These are phyloP conservation scores for Chloroceryle aenea DNA, from an alignment of 2,113 vertebrate species.

Conservation along the genomic window DNA sequence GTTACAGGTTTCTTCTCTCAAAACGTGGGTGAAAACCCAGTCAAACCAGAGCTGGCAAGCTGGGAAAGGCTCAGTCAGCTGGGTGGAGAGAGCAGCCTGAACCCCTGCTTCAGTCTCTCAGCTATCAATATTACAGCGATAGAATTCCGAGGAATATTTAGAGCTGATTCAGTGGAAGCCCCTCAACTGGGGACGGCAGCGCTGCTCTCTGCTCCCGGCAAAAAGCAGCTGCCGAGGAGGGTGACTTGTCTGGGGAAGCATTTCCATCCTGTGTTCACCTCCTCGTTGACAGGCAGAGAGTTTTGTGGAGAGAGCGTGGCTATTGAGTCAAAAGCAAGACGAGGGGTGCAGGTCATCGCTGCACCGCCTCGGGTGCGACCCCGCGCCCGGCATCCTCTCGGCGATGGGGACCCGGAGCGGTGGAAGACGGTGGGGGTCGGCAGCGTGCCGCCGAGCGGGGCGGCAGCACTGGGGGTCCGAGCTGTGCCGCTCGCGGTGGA, in stretches of 20 bases:
- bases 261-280: neutral
- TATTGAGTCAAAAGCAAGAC: neutral
- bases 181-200: neutral
- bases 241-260: neutral
- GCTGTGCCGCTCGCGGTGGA: neutral
- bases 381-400: accelerated
- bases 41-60: neutral
- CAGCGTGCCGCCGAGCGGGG: too few species aligned
- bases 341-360: accelerated
- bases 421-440: accelerated
- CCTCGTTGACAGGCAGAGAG: accelerated
- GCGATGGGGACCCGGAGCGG: neutral
- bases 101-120: neutral
- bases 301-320: neutral
- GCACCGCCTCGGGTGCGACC: too few species aligned
- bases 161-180: neutral
- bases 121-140: neutral
- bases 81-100: neutral
- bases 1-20: neutral
- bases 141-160: neutral
- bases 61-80: neutral
- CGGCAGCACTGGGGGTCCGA: neutral
- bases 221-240: neutral
- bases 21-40: accelerated
- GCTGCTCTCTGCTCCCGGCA: neutral